Evolutionary conservation across 2,797 vertebrate species (phyloP).

Genomic region (Eremophila alpestris): DNA sequence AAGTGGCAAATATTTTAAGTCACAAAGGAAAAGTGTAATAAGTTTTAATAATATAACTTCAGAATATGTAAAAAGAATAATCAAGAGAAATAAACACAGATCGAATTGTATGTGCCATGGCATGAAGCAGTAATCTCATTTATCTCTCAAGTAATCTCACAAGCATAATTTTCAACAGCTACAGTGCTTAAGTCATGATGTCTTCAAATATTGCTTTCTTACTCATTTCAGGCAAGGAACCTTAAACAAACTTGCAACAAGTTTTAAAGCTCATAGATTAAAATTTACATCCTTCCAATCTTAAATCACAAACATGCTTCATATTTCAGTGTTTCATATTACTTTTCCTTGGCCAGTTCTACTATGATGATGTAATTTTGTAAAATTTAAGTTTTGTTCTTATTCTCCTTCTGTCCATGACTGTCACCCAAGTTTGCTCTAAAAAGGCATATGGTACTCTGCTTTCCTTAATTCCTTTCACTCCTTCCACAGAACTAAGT

Average conservation of each 20-base stretch:
- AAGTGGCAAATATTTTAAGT: slow-evolving; percentile 42
- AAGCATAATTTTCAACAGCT: neutral
- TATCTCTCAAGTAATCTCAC: rapidly evolving
- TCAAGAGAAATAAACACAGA: neutral
- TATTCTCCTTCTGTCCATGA: neutral
- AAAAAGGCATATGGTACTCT: neutral
- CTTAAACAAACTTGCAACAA: neutral
- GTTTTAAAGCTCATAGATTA: neutral
- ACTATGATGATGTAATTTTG: neutral
- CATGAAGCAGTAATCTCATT: neutral
- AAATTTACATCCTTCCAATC: neutral
- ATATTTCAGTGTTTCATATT: neutral
- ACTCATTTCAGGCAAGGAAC: neutral
- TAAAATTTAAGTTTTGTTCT: neutral
- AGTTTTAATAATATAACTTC: neutral
- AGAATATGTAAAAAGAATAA: neutral
- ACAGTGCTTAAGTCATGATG: neutral
- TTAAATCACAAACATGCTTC: neutral
- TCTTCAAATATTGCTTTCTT: neutral
- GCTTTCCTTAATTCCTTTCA: neutral
- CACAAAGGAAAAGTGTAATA: neutral
- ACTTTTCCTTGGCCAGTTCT: neutral
- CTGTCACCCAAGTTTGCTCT: neutral
- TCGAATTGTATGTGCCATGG: neutral
- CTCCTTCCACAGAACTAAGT: neutral